phyloP scores from a whole-genome alignment of 2,888 invertebrate genomes.

The Drosophila antonietae region DNA sequence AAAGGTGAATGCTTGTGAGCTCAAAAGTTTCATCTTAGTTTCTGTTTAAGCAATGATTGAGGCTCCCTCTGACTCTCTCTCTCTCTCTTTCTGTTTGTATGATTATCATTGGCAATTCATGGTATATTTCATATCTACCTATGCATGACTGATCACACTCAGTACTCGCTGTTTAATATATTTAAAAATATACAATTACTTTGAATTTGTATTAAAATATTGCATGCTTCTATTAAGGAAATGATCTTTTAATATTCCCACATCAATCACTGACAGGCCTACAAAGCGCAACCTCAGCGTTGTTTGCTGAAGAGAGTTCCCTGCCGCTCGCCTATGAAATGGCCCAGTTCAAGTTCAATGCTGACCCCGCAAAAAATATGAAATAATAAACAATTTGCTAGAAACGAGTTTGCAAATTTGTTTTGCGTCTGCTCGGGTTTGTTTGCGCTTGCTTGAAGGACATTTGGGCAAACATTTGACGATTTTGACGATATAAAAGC shows the following conservation, averaged over 20 bases:
- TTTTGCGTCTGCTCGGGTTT: conserved; percentile 26
- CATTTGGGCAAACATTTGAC: conserved; percentile 37
- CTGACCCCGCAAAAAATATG: conserved; percentile 21
- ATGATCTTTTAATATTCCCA: neutral
- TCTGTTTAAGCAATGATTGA: neutral
- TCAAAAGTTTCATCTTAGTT: no score
- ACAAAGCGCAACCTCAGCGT: neutral
- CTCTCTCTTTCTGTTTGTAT: no score
- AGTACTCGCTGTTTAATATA: neutral
- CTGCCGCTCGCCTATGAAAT: conserved; percentile 1
- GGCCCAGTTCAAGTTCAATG: conserved; percentile 78
- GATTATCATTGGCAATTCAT: neutral
- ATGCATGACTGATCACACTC: no score
- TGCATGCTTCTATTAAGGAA: neutral
- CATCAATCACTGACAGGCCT: neutral
- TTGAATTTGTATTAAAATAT: neutral
- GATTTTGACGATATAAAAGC: conserved; percentile 56
- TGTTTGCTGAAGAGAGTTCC: neutral
- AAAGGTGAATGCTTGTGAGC: no score
- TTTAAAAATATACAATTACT: neutral
- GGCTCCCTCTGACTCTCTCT: no score
- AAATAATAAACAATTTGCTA: conserved; percentile 18
- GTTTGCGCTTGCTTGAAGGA: conserved; percentile 59
- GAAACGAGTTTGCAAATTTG: conserved; percentile 61
- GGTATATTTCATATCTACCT: neutral